A percentile compares a stretch with the other conserved stretches of the same genome.
Evolutionary conservation across 1,140 invertebrate genomes (phyloP).

Genomic region (Nixonia krombeini): DNA sequence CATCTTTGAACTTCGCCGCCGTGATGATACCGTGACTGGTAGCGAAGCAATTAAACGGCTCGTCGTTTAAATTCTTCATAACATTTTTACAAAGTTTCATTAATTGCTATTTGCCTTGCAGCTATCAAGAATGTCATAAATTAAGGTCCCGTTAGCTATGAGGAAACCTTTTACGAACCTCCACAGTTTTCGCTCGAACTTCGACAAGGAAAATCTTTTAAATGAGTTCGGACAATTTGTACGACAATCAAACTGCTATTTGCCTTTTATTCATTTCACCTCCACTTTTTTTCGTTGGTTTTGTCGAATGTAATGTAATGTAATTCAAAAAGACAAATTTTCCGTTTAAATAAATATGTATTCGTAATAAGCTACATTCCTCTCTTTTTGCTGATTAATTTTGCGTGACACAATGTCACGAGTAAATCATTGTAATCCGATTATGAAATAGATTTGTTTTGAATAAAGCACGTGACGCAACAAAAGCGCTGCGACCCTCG

Average conservation of each 20-base stretch:
- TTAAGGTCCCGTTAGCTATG: no score
- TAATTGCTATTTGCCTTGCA: constrained; percentile 34
- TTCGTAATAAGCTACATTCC: constrained; percentile 1
- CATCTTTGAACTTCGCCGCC: constrained; percentile 25
- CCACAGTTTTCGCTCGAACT: neutral
- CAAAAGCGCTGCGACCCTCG: constrained; percentile 63
- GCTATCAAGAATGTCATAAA: constrained; percentile 10
- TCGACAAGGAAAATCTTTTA: neutral
- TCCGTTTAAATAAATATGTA: neutral
- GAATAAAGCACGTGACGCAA: constrained; percentile 66
- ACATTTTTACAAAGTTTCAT: constrained; percentile 66
- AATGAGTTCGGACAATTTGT: no score
- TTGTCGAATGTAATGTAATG: no score
- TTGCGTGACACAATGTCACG: constrained; percentile 38
- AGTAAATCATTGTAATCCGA: constrained; percentile 58
- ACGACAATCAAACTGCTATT: no score
- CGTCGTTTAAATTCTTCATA: constrained; percentile 64
- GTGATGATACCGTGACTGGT: constrained; percentile 16
- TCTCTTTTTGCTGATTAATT: constrained; percentile 27
- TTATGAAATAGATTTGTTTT: constrained; percentile 65
- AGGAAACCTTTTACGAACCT: neutral
- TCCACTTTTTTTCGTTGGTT: no score
- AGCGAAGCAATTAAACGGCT: constrained; percentile 59
- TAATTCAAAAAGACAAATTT: no score
- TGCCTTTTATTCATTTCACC: no score